phyloP scores from a whole-genome alignment of 2,113 vertebrate genomes.

The Ornithorhynchus anatinus region DNA sequence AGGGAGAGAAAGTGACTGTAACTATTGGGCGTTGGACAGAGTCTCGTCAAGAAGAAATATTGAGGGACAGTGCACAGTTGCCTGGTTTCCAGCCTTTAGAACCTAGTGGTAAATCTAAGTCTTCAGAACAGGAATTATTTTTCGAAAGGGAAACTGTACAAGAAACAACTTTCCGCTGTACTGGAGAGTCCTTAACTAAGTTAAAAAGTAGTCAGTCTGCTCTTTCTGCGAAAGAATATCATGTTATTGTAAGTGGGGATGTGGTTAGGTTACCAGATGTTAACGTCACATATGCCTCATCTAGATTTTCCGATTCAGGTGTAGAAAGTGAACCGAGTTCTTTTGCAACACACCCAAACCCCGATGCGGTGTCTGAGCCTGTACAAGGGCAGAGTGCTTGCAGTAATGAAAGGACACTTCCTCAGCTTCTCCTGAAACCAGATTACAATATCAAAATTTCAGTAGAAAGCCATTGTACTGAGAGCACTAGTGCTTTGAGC shows the following conservation, averaged over 20 bases:
- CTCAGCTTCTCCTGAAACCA: conserved; percentile 75
- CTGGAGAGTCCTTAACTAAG: conserved; percentile 56
- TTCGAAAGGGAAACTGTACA: conserved; percentile 65
- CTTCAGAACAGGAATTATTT: conserved; percentile 49
- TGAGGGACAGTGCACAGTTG: conserved; percentile 53
- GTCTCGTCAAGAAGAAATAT: conserved; percentile 35
- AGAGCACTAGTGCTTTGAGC: conserved; percentile 88
- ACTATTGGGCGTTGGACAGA: conserved; percentile 72
- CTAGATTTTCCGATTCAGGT: conserved; percentile 94
- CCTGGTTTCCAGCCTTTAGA: conserved; percentile 53
- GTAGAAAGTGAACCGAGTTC: conserved; percentile 96
- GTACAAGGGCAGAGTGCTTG: conserved; percentile 60
- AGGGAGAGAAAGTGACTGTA: conserved; percentile 80
- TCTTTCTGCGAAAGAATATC: conserved; percentile 66
- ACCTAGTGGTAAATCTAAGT: conserved; percentile 55
- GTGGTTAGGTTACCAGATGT: conserved; percentile 77
- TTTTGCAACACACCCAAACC: conserved; percentile 81
- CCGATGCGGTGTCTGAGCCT: conserved; percentile 66
- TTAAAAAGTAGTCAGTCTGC: conserved; percentile 53
- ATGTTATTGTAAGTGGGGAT: conserved; percentile 75
- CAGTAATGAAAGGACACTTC: conserved; percentile 73
- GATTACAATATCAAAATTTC: conserved; percentile 71
- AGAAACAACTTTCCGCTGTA: conserved; percentile 44
- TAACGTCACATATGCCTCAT: conserved; percentile 78
- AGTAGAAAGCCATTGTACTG: conserved; percentile 80